Evolutionary conservation across 2,113 vertebrate genomes (phyloP).

Genomic region (Pomatorhinus ruficollis): DNA sequence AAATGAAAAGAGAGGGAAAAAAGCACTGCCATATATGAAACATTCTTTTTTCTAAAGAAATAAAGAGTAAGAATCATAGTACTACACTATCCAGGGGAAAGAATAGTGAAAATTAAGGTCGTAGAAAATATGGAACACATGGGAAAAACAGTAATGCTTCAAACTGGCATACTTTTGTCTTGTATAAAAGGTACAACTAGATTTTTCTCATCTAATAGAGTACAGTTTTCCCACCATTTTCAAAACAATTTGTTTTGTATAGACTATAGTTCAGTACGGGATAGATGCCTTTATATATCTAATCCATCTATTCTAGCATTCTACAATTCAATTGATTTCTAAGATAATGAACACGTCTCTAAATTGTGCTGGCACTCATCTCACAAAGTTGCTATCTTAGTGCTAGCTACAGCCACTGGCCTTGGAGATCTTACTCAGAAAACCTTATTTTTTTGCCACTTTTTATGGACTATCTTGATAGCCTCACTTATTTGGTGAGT

Average conservation of each 20-base stretch:
- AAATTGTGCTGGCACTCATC: not conserved
- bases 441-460: not conserved
- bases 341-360: not conserved
- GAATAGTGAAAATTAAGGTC: not conserved
- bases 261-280: not conserved
- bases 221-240: not conserved
- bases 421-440: not conserved
- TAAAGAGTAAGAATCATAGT: not conserved
- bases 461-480: not conserved
- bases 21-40: not conserved
- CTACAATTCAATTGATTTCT: not conserved
- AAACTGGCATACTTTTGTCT: not conserved
- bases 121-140: not conserved
- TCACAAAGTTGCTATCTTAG: not conserved
- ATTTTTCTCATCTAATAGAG: not conserved
- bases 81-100: not conserved
- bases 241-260: not conserved
- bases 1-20: not conserved
- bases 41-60: not conserved
- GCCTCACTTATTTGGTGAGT: not conserved
- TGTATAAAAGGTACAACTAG: not conserved
- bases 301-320: not conserved
- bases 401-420: not conserved
- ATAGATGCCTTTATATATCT: not conserved
- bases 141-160: not conserved